These are phyloP conservation scores for Cheilosia scutellata DNA, from an alignment of 2,888 invertebrate species.

Conservation along the genomic window DNA sequence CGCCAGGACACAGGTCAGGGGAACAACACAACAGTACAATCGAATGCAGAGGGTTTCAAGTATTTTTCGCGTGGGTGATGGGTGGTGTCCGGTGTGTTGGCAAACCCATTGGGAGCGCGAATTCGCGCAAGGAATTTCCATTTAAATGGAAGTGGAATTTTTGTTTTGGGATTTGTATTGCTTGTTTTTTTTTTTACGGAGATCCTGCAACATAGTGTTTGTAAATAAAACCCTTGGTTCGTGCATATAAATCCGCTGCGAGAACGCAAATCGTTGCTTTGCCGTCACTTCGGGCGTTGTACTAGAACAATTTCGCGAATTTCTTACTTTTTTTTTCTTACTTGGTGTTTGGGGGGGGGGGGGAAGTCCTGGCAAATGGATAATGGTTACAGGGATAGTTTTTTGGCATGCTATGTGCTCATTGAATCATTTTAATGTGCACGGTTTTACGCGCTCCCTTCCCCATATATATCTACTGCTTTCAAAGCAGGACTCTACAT, in stretches of 20 bases:
- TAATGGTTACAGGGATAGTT: conserved; percentile 31
- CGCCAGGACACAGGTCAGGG: conserved; percentile 4
- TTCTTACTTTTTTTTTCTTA: conserved; percentile 1
- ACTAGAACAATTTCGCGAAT: conserved; percentile 39
- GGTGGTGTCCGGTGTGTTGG: no score
- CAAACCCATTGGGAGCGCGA: background rate
- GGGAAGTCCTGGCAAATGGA: conserved; percentile 28
- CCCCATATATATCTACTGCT: background rate
- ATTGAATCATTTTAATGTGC: conserved; percentile 69
- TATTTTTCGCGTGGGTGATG: conserved; percentile 16
- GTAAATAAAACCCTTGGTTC: background rate
- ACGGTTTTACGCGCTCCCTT: conserved; percentile 18
- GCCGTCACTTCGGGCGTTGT: conserved; percentile 34
- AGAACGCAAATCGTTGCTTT: conserved; percentile 50
- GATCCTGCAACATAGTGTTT: conserved; percentile 1
- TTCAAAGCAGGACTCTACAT: background rate
- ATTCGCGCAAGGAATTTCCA: conserved; percentile 35
- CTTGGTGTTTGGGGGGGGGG: background rate
- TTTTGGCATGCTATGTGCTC: conserved; percentile 59
- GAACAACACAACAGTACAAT: background rate
- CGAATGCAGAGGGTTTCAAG: conserved; percentile 42
- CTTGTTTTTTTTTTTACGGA: conserved; percentile 9
- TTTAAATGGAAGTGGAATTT: conserved; percentile 45
- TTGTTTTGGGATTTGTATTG: conserved; percentile 7
- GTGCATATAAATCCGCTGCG: conserved; percentile 8